A percentile compares a stretch with the other conserved stretches of the same genome.
Conservation (phyloP, 1,140 invertebrate species). For the Papilio dardanus region DNA sequence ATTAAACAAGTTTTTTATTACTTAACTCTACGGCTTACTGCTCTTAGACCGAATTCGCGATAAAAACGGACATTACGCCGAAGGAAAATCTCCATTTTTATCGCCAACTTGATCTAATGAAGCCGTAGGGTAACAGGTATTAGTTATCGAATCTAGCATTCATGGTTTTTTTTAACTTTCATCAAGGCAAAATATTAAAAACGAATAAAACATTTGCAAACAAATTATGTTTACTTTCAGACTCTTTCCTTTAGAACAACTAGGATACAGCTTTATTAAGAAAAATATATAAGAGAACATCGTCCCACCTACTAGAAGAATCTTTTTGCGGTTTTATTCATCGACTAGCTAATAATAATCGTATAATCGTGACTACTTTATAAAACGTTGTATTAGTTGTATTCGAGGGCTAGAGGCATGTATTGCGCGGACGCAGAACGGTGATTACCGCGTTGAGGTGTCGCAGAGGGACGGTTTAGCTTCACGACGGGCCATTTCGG, state of each 20-base stretch:
- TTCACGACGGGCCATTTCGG: slow-evolving; percentile 39
- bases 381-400: background rate
- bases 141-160: background rate
- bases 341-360: background rate
- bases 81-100: no score
- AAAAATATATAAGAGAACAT: background rate
- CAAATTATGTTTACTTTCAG: no score
- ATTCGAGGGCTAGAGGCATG: background rate
- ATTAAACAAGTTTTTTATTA: background rate
- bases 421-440: slow-evolving; percentile 35
- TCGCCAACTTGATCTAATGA: no score
- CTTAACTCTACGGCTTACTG: no score
- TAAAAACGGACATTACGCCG: no score
- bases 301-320: background rate
- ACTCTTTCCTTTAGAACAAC: no score
- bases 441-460: slow-evolving; percentile 43
- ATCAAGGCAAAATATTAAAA: no score
- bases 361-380: background rate
- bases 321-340: background rate
- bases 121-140: no score
- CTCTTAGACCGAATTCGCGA: no score
- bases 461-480: slow-evolving; percentile 25
- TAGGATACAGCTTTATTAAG: background rate
- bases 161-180: no score
- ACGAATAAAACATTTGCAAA: no score